Evolutionary conservation across 2,113 vertebrate genomes (phyloP), one percentile per base, ranked within the genome.

Genomic region (Forbesichthys agassizii): DNA sequence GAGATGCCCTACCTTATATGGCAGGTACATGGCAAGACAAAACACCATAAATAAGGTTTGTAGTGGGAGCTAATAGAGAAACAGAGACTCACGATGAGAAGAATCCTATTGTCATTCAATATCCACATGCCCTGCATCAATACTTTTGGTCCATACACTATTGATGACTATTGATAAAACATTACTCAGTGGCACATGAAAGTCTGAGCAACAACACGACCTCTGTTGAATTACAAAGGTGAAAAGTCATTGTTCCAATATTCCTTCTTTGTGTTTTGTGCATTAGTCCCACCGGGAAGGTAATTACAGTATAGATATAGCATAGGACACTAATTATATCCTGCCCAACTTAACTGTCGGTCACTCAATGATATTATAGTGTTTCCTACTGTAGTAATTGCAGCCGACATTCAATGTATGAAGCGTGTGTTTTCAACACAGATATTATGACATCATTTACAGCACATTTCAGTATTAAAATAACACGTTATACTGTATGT

Each of bases 11-110:
- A 71, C 67, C 48, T 78, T 63, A 63, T 80, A 84, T 72, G 79
- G 81, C 81, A 86, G 71, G 16, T 63, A 78, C 75, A 84, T 80
- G 79, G 68, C 81, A 62, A 64, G 62, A 67, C 49, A 62, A 61
- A 83, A 72, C 14, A 18, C 47, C 16, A 63, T 5, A 46, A 63
- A 68, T 33, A 78, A 70, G 62, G 36, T 42, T 42, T 11, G 46
- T 52, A 18, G 46, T 73, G 16, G 53, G 56, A 48, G 9, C 59
- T 60, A 66, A 66, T 33, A 75, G 33, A 33, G 4, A 3, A 18
- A 66, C 54, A 33, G 71, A 74, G 58, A 4, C 14, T 36, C 46
- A 42, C 7, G 33, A 20, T 60, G 27, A 36, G 12, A 60, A 60
- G 12, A 54, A 54, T 16, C 1, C 13, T 54, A 80, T 80, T 47